phyloP scores from a whole-genome alignment of 2,113 vertebrate species.

The Haliaeetus leucogaster region DNA sequence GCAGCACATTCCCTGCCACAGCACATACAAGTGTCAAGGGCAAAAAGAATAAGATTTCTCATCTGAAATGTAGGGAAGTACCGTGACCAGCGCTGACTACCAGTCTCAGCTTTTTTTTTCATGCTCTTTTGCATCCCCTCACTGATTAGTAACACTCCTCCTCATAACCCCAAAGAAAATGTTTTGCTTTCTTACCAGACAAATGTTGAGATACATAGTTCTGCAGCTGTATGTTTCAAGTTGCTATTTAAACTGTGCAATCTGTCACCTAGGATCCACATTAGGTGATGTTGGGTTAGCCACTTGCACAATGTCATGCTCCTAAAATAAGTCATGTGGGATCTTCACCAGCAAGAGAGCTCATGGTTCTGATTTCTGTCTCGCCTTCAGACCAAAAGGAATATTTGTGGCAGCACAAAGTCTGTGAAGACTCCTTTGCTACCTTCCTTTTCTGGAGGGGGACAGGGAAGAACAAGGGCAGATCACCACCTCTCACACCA shows the following conservation, averaged over 20 bases:
- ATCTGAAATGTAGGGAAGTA: neutral
- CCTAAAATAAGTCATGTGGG: neutral
- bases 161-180: neutral
- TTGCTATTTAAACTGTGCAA: neutral
- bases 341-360: neutral
- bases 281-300: neutral
- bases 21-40: neutral
- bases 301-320: neutral
- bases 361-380: neutral
- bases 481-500: neutral
- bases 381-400: neutral
- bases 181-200: neutral
- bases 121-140: neutral
- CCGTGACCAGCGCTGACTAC: fast-evolving
- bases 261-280: neutral
- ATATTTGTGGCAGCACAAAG: neutral
- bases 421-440: neutral
- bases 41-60: neutral
- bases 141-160: neutral
- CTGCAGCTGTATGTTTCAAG: neutral
- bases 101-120: neutral
- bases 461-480: neutral
- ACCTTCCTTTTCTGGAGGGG: neutral
- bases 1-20: neutral
- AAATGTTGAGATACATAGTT: neutral